Conservation (phyloP, 2,888 invertebrate species). For the Halocaridina rubra region DNA sequence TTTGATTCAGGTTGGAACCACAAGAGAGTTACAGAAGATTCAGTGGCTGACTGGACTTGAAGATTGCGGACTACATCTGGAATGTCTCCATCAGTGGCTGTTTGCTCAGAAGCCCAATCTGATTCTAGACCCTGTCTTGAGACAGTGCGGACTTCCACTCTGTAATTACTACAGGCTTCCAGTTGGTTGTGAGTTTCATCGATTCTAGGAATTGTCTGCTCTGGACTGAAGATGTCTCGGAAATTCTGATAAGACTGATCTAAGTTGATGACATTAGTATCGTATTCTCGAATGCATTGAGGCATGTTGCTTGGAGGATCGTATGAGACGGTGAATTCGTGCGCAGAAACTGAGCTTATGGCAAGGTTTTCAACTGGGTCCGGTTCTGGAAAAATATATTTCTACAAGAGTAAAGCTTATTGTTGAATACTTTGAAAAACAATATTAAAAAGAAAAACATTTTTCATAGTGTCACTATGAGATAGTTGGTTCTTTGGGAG, state of each 20-base stretch:
- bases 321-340: constrained; percentile 3
- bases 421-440: too few species aligned
- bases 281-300: constrained; percentile 25
- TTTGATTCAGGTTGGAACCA: constrained; percentile 37
- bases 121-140: neutral
- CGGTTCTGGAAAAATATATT: constrained; percentile 24
- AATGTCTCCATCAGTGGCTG: neutral
- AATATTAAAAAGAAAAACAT: too few species aligned
- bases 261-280: constrained; percentile 4
- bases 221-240: too few species aligned
- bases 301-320: constrained; percentile 11
- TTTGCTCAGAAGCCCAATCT: neutral
- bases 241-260: too few species aligned
- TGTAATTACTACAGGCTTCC: constrained; percentile 36
- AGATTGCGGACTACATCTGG: constrained; percentile 7
- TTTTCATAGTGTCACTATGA: too few species aligned
- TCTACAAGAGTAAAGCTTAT: too few species aligned
- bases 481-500: too few species aligned
- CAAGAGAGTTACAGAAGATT: constrained; percentile 6
- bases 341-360: neutral
- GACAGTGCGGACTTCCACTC: neutral
- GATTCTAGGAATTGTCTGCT: neutral
- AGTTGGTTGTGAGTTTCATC: constrained; percentile 10
- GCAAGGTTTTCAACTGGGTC: constrained; percentile 15
- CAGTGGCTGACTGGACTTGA: neutral